Base-by-base conservation (phyloP, 2,113 vertebrate genomes). In the Plectropomus leopardus region DNA sequence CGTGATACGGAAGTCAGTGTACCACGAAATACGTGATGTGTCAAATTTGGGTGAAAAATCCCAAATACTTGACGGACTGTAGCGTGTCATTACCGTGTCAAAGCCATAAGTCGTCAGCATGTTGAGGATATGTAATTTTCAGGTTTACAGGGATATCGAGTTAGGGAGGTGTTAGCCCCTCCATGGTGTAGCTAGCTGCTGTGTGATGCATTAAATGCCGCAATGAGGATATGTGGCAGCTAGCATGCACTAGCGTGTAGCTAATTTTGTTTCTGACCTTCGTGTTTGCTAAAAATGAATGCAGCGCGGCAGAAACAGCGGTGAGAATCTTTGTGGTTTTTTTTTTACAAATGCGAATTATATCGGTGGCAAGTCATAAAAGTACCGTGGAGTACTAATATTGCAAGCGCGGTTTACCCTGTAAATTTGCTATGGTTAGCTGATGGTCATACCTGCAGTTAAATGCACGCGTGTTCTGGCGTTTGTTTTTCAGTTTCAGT, bases 1-100 rank as follows among this genome's bases (percentile, higher is more conserved):
- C 74, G 84, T 86, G 55, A 89, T 24, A 1, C 76, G 92, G 92
- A 89, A 89, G 78, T 76, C 1, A 4, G 19, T 30, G 45, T 8
- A 17, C 28, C 13, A 58, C 5, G 60, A 69, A 50, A 75, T 89
- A 72, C 76, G 76, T 78, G 73, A 83, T 82, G 82, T 92, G 82
- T 90, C 82, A 78, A 86, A 47, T 51, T 63, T 44, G 1, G 10
- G 63, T 34, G 1, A 30, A 69, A 57, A 68, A 14, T 21, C 0
- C 28, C n/a, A n/a, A 23, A 24, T 26, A 36, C 14, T 21, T 60
- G 23, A n/a, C 3, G 42, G 67, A 24, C 15, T 36, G 1, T 11
- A 13, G 10, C 0, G 16, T 26, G 15, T 21, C 8, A 21, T 45
- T 8, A 36, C 24, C 16, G 47, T n/a, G 13, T 45, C 48, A 40